Conservation (phyloP, 2,888 invertebrate species). For the Erannis defoliaria region DNA sequence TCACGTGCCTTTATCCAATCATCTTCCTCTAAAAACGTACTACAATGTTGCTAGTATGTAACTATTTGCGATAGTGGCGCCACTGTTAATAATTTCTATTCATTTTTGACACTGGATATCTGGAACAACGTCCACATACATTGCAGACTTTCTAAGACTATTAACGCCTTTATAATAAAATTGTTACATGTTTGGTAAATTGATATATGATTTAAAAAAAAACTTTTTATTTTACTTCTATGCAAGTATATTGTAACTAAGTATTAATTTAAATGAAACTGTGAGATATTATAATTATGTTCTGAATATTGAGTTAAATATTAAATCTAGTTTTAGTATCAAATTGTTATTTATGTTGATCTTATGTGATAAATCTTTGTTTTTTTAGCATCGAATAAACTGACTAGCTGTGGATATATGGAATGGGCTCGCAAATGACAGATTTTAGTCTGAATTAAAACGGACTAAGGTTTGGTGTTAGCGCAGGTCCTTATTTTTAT, state of each 20-base stretch:
- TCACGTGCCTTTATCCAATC: no score
- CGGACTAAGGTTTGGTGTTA: background rate
- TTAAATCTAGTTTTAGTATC: constrained; percentile 9
- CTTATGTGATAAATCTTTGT: constrained; percentile 23
- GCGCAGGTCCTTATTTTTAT: background rate
- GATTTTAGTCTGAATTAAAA: background rate
- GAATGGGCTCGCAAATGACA: background rate
- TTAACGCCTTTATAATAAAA: no score
- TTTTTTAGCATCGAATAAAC: constrained; percentile 14
- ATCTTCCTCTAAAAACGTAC: no score
- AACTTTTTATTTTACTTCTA: background rate
- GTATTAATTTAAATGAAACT: background rate
- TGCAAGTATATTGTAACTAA: background rate
- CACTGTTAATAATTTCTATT: no score
- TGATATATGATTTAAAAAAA: background rate
- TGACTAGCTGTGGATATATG: background rate
- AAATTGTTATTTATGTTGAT: constrained; percentile 9
- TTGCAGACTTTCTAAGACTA: no score
- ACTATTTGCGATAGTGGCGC: no score
- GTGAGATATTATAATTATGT: constrained; percentile 8
- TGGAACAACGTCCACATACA: no score
- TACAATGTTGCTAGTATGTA: no score
- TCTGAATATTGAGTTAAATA: constrained; percentile 1
- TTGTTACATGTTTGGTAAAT: background rate
- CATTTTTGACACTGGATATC: no score